Base-by-base conservation (phyloP, 2,888 invertebrate species). In the Platycheirus albimanus region DNA sequence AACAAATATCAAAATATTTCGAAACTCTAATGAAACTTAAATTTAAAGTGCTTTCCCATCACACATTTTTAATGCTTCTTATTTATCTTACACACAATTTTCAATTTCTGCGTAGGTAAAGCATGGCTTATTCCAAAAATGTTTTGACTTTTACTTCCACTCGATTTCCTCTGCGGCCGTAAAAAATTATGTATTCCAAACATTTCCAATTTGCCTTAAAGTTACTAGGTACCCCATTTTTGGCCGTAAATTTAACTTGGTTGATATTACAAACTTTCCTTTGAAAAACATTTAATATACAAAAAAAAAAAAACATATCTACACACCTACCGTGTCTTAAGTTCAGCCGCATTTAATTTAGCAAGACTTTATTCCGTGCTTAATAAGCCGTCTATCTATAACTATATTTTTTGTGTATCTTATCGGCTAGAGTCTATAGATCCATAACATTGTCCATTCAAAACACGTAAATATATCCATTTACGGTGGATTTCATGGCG, bases 401-500 rank as follows among this genome's bases (percentile, higher is more conserved):
- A n/a, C n/a, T n/a, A n/a, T n/a, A n/a, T n/a, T n/a, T n/a, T n/a
- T n/a, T n/a, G n/a, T 24, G 24, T 24, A 24, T 24, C 24, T 24
- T 24, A 24, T 4, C 24, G 24, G 24, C 24, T 17, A n/a, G n/a
- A n/a, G n/a, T n/a, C n/a, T n/a, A n/a, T n/a, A n/a, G n/a, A 28
- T 49, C 38, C 33, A 36, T 20, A 19, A 19, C 28, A 45, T 45
- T 61, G 63, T 51, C 45, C 24, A 83, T 78, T 67, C 72, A 30
- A 58, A 74, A 69, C 78, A 83, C 72, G 78, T 78, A 67, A 6
- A 6, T 24, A 24, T n/a, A 24, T 69, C 66, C 54, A 47, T 69
- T 69, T 74, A 78, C 63, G 63, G 81, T 72, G 77, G 72, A 78
- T 83, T 83, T 83, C 78, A 78, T 83, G 64, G 83, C 83, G 83